These are phyloP conservation scores for Ispidina picta DNA, from an alignment of 2,797 vertebrate species.

Conservation along the genomic window DNA sequence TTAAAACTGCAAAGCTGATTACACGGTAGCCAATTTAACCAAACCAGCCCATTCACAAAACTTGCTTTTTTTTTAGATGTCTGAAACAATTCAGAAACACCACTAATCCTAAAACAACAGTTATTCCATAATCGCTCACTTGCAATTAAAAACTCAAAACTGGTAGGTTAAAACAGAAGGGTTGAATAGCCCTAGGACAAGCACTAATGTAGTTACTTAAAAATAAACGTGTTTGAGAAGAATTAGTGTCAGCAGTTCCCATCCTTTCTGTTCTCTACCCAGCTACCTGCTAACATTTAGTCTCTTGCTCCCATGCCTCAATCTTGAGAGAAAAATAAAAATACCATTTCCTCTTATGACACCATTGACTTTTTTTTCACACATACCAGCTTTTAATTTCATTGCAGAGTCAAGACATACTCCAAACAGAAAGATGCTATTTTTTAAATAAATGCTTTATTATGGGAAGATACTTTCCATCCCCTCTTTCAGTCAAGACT, in stretches of 20 bases:
- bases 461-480: not conserved
- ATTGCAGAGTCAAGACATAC: not conserved
- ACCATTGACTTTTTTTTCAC: not conserved
- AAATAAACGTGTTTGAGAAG: not conserved
- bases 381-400: not conserved
- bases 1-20: constrained; percentile 2
- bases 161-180: not conserved
- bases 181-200: not conserved
- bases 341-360: not conserved
- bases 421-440: not conserved
- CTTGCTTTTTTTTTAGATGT: not conserved
- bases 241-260: not conserved
- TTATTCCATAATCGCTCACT: not conserved
- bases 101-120: not conserved
- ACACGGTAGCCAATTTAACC: not conserved
- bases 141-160: not conserved
- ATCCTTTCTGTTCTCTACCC: not conserved
- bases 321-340: not conserved
- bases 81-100: constrained; percentile 8
- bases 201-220: not conserved
- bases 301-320: not conserved
- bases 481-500: not conserved
- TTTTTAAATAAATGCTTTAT: not conserved
- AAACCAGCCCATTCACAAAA: not conserved
- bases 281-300: not conserved